These are phyloP conservation scores for Phylloscopus trochiloides DNA, from an alignment of 2,113 vertebrate genomes.

Conservation along the genomic window DNA sequence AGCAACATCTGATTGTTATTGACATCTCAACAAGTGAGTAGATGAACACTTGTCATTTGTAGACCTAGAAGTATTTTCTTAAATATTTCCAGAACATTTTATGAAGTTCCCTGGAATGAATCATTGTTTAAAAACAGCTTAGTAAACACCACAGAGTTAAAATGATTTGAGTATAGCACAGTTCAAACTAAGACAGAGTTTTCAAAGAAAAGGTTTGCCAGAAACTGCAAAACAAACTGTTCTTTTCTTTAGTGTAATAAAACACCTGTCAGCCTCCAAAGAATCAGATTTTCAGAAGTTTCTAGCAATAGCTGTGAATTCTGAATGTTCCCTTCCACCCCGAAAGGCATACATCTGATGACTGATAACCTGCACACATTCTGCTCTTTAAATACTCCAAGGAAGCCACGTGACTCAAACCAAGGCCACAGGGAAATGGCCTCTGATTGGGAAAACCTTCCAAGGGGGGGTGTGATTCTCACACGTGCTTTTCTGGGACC, in stretches of 20 bases:
- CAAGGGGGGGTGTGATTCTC: neutral
- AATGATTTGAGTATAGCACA: neutral
- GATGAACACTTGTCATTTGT: neutral
- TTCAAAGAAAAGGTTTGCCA: neutral
- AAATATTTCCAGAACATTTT: neutral
- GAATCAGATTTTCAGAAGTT: neutral
- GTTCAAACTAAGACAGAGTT: neutral
- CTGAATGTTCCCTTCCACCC: neutral
- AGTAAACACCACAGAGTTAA: neutral
- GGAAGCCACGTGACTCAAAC: neutral
- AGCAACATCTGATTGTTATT: neutral
- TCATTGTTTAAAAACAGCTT: neutral
- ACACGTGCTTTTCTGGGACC: neutral
- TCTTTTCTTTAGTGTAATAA: neutral
- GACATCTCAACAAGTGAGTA: neutral
- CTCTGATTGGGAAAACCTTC: neutral
- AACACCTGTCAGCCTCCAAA: neutral
- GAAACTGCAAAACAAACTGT: neutral
- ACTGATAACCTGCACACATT: neutral
- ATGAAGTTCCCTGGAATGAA: neutral
- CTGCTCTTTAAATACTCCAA: neutral
- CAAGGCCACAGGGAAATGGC: neutral
- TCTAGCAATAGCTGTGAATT: neutral
- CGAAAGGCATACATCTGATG: neutral
- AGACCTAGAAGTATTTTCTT: neutral